Evolutionary conservation across 2,113 vertebrate genomes (phyloP).

Genomic region (Oenanthe melanoleuca): DNA sequence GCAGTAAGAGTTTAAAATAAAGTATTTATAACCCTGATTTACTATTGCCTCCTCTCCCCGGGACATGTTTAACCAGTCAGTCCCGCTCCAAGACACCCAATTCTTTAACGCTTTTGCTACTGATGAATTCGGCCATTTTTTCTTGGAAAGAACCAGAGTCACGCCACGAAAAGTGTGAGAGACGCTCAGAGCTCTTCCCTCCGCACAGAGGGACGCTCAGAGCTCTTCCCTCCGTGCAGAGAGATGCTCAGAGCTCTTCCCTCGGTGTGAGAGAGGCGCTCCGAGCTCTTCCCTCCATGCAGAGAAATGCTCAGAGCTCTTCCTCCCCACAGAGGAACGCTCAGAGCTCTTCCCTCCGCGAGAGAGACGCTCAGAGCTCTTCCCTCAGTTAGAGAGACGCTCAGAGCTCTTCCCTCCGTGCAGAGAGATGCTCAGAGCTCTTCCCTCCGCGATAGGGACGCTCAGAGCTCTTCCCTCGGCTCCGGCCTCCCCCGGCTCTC

Average conservation of each 20-base stretch:
- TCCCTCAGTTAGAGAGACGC: no score
- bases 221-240: no score
- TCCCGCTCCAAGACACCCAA: not conserved
- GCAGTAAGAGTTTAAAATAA: not conserved
- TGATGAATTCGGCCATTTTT: not conserved
- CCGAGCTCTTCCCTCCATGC: not conserved
- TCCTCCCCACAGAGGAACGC: not conserved
- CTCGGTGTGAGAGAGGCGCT: no score
- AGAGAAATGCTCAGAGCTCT: no score
- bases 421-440: no score
- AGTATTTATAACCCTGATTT: not conserved
- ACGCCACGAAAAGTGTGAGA: not conserved
- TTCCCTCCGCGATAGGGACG: no score
- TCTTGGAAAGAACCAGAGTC: fast-evolving
- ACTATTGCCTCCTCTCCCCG: no score
- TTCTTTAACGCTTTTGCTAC: fast-evolving
- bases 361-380: no score
- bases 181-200: not conserved
- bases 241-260: no score
- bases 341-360: no score
- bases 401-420: no score
- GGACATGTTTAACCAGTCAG: fast-evolving
- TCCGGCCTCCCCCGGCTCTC: fast-evolving
- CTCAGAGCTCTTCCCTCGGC: not conserved
- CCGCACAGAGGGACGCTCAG: no score